phyloP scores from a whole-genome alignment of 1,140 invertebrate genomes.

The Zelostemma sp. region DNA sequence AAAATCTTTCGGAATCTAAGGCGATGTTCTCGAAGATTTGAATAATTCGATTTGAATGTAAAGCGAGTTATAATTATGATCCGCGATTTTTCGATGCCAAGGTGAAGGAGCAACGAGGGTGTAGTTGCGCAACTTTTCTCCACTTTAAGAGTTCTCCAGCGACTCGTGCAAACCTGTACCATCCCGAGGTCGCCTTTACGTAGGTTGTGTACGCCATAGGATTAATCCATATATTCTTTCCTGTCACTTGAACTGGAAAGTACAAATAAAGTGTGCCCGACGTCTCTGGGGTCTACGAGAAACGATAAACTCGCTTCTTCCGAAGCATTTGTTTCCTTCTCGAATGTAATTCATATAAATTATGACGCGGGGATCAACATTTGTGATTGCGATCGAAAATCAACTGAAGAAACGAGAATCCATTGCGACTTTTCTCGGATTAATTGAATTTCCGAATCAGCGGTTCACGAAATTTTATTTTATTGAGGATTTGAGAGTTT shows the following conservation, averaged over 20 bases:
- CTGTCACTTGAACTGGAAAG: constrained; percentile 37
- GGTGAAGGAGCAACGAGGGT: constrained; percentile 35
- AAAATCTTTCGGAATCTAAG: too few relatives aligned
- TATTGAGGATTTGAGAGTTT: too few relatives aligned
- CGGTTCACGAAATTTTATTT: too few relatives aligned
- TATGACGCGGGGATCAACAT: constrained; percentile 19
- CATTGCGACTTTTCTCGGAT: too few relatives aligned
- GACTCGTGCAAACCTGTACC: constrained; percentile 15
- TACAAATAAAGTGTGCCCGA: constrained; percentile 36
- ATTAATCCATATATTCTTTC: constrained; percentile 44
- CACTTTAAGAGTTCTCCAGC: constrained; percentile 6
- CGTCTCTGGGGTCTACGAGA: constrained; percentile 32
- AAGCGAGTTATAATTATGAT: too few relatives aligned
- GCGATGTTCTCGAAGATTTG: too few relatives aligned
- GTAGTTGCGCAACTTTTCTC: constrained; percentile 26
- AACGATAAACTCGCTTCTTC: constrained; percentile 28
- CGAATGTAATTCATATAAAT: constrained; percentile 29
- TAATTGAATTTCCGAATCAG: too few relatives aligned
- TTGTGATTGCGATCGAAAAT: background rate
- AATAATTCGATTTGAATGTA: too few relatives aligned
- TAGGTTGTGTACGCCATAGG: constrained; percentile 14
- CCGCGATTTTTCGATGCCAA: constrained; percentile 38
- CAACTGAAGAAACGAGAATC: background rate
- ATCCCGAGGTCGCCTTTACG: background rate
- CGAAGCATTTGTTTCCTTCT: constrained; percentile 22